phyloP scores from a whole-genome alignment of 1,140 invertebrate species.

The Ruditapes philippinarum region DNA sequence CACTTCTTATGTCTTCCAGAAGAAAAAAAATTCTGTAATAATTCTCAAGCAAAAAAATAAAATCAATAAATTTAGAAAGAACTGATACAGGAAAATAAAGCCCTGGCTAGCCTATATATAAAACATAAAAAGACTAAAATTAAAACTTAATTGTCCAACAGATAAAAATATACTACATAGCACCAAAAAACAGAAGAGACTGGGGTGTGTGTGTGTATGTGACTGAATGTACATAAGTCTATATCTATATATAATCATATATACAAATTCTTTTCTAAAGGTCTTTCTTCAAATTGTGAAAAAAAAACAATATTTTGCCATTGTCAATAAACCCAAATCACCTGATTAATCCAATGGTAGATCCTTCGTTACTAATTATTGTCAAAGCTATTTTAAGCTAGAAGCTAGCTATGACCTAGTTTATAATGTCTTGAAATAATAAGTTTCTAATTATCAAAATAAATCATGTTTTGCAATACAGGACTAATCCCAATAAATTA shows the following conservation, averaged over 20 bases:
- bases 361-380: no score
- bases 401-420: neutral
- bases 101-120: neutral
- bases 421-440: neutral
- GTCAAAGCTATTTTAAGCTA: no score
- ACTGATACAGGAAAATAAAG: neutral
- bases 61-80: no score
- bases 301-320: neutral
- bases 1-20: no score
- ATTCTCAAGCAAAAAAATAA: no score
- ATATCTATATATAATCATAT: neutral
- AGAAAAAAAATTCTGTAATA: no score
- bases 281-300: no score
- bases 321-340: no score
- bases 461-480: no score
- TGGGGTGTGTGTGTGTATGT: no score
- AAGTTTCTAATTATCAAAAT: neutral
- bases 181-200: conserved; percentile 17
- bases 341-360: no score
- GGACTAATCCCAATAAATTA: no score
- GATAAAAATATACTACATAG: conserved; percentile 38
- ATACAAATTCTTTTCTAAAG: neutral
- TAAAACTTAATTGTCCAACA: conserved; percentile 15
- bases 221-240: neutral
- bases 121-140: neutral